Evolutionary conservation across 2,888 invertebrate species (phyloP), one percentile per base, ranked within the genome.

Genomic region (Antheraea assamensis): DNA sequence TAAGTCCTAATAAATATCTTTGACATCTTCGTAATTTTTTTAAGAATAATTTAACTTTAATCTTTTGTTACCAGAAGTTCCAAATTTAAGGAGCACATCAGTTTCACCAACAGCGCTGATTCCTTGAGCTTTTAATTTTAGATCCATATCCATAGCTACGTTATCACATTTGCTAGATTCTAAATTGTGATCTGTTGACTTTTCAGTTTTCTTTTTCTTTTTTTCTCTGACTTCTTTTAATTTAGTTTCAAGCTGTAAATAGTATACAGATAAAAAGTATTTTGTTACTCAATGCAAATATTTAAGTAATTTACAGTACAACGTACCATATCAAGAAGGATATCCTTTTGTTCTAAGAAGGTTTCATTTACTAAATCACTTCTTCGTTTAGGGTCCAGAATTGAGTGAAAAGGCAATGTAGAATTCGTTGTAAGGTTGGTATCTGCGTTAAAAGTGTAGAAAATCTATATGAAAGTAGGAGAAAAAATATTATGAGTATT

Each of bases 181-280:
- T 3, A 75, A 73, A 58, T 75, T 75, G 71, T 76, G 76, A 13
- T 78, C 76, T 13, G 47, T 1, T 47, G 52, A 75, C 24, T 75
- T 78, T n/a, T 64, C 19, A 7, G 47, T 5, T 72, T 86, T 89
- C 76, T 87, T 90, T 77, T 87, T 91, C 78, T 88, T 92, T 78
- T 90, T 90, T 19, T 90, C 87, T 75, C 85, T 84, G 1, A 92
- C 87, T 83, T 91, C 91, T 84, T 89, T 92, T n/a, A 92, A 78
- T 82, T 92, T 92, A 27, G 85, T 74, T 84, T 92, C 92, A 75
- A 92, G 80, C 92, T 92, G 83, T 35, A 47, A 49, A 72, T 52
- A 19, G 70, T 5, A 17, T 17, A 17, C 15, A 30, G 13, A 30
- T 64, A 30, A 17, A 64, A 64, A 1, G 17, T 1, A 73, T 70